Percentiles rank a stretch among this genome's conserved stretches.
Conservation (phyloP, 2,113 vertebrate species). For the Chaetura pelagica region DNA sequence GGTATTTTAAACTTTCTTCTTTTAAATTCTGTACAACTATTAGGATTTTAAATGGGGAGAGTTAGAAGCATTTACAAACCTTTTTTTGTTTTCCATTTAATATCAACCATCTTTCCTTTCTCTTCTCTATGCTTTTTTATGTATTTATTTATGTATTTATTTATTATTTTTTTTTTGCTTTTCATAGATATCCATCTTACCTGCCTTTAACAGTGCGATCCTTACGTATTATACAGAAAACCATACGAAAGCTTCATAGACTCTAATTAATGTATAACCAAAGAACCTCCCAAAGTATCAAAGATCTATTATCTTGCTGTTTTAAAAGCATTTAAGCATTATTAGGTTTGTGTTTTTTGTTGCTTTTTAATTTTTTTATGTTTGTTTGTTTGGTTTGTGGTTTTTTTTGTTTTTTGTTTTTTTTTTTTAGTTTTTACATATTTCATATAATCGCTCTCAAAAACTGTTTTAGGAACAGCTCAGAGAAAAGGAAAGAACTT, state of each 20-base stretch:
- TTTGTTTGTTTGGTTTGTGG: slow-evolving; percentile 70
- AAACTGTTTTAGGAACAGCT: slow-evolving; percentile 90
- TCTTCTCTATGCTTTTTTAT: slow-evolving; percentile 62
- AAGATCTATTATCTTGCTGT: slow-evolving; percentile 86
- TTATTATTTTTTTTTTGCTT: slow-evolving; percentile 64
- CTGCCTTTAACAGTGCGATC: slow-evolving; percentile 72
- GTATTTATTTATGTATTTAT: slow-evolving; percentile 63
- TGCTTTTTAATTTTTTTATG: background rate
- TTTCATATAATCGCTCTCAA: slow-evolving; percentile 90
- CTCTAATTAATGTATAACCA: slow-evolving; percentile 85
- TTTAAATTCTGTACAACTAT: slow-evolving; percentile 90
- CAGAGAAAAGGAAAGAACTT: slow-evolving; percentile 90
- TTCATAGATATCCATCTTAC: slow-evolving; percentile 76
- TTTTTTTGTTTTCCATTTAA: slow-evolving; percentile 68
- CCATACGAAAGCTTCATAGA: slow-evolving; percentile 86
- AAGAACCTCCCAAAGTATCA: slow-evolving; percentile 88
- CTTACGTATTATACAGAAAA: slow-evolving; percentile 86
- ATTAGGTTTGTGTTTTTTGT: slow-evolving; percentile 23
- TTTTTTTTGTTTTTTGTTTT: background rate
- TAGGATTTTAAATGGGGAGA: slow-evolving; percentile 86
- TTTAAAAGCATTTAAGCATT: slow-evolving; percentile 87
- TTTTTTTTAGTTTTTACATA: slow-evolving; percentile 81
- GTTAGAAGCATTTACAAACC: slow-evolving; percentile 87
- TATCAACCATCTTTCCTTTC: slow-evolving; percentile 77
- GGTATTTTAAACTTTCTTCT: slow-evolving; percentile 90